Percentiles rank a stretch among this genome's conserved stretches.
Evolutionary conservation across 2,888 invertebrate species (phyloP).

Genomic region (Hydropsyche betteni): DNA sequence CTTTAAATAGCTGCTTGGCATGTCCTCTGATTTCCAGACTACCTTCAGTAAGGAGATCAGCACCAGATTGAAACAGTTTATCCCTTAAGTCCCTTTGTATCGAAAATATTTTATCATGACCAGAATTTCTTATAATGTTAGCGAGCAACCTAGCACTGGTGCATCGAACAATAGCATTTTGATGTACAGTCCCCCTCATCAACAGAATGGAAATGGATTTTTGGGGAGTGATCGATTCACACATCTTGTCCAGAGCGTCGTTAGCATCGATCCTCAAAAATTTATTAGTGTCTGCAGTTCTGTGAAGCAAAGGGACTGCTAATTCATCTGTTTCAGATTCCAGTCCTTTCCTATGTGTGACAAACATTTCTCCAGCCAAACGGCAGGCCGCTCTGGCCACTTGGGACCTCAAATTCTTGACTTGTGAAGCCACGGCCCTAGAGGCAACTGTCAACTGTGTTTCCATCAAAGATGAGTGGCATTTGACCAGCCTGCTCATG

Average conservation of each 20-base stretch:
- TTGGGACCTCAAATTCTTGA: conserved; percentile 91
- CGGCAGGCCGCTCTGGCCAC: conserved; percentile 90
- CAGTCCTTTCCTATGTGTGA: conserved; percentile 66
- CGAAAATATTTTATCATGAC: conserved; percentile 76
- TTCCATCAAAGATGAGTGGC: conserved; percentile 71
- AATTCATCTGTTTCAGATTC: conserved; percentile 88
- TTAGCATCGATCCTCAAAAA: conserved; percentile 92
- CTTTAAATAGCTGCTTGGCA: conserved; percentile 80
- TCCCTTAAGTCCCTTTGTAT: conserved; percentile 82
- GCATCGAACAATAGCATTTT: conserved; percentile 87
- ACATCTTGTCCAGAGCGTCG: conserved; percentile 82
- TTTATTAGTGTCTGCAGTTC: conserved; percentile 93
- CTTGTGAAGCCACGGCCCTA: conserved; percentile 77
- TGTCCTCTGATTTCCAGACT: conserved; percentile 85
- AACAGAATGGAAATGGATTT: conserved; percentile 74
- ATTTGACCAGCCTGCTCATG: conserved; percentile 73
- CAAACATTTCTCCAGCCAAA: conserved; percentile 82
- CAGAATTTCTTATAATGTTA: conserved; percentile 76
- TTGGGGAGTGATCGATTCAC: conserved; percentile 76
- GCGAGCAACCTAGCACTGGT: conserved; percentile 82
- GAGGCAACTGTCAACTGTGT: conserved; percentile 75
- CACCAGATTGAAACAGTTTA: conserved; percentile 80
- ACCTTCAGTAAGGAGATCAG: conserved; percentile 86
- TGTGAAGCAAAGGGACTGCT: conserved; percentile 80
- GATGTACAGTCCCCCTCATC: conserved; percentile 78